Conservation (phyloP, 2,888 invertebrate genomes). For the Leuctra nigra region DNA sequence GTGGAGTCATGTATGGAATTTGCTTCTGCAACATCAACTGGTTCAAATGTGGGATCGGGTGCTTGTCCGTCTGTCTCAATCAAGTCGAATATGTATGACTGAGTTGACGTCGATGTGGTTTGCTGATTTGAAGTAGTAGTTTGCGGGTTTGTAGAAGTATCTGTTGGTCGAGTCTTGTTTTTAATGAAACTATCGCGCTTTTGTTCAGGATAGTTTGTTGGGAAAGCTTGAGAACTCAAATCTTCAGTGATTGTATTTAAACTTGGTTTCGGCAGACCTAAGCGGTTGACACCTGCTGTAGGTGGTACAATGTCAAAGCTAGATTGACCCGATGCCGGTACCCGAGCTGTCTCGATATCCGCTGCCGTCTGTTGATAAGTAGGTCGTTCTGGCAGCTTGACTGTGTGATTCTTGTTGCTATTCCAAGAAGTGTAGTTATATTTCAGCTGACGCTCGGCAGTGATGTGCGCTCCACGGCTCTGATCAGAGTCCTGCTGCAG, state of each 20-base stretch:
- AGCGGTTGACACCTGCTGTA: not conserved
- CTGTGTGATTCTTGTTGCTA: not conserved
- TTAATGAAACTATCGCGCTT: no score
- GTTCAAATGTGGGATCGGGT: slow-evolving; percentile 1
- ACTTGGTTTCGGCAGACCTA: not conserved
- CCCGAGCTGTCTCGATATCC: no score
- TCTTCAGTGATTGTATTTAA: no score
- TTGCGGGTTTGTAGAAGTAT: no score
- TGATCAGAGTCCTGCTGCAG: slow-evolving; percentile 6
- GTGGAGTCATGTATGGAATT: slow-evolving; percentile 1
- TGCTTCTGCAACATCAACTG: not conserved
- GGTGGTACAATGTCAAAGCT: not conserved
- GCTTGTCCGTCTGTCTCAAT: not conserved
- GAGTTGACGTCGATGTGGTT: no score
- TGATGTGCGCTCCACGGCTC: slow-evolving; percentile 1
- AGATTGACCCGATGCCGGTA: not conserved
- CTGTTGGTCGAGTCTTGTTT: no score
- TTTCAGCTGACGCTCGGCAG: slow-evolving; percentile 13
- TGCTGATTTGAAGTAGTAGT: no score
- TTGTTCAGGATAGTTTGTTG: no score
- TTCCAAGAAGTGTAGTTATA: slow-evolving; percentile 12
- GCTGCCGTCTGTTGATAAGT: no score
- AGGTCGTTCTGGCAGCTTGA: not conserved
- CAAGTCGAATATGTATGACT: not conserved
- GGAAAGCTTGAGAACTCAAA: no score